Base-by-base conservation (phyloP, 2,113 vertebrate genomes). In the Sula dactylatra region DNA sequence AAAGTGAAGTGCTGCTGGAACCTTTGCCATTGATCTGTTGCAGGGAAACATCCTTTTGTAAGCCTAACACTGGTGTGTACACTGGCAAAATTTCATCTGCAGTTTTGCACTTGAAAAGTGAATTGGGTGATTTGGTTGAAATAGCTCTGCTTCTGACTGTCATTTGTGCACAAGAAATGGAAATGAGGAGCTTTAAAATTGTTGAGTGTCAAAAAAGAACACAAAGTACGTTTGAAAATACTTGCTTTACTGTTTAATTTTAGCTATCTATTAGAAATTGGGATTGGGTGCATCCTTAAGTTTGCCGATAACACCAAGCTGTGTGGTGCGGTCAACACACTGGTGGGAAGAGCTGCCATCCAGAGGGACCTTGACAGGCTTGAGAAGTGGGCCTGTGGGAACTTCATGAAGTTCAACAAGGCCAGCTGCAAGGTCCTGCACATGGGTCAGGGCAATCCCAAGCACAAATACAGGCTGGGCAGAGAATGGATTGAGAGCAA, bases 1-100 rank as follows among this genome's bases (percentile, higher is more conserved):
- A 42, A 3, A 0, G 3, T 8, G 36, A 59, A 36, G 27, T 18
- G 64, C 64, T 74, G 20, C 50, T 88, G 64, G 42, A 74, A 81
- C 22, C 55, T 73, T 45, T 81, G 72, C 29, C 40, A 1, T 1
- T 10, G 54, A 54, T 45, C 58, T 4, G 0, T 1, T n/a, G 5
- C 42, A 56, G 61, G 44, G 42, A 58, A 66, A 13, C 22, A 9
- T 32, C 20, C 73, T 52, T 14, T 50, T 34, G 38, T 19, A 12
- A 87, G 13, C 56, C n/a, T 38, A 27, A 50, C 10, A 3, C 9
- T 7, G 3, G 4, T 12, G 31, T 3, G 7, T 26, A 26, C n/a
- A 10, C 10, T n/a, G 45, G 55, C 29, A 65, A 54, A 9, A 27
- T 76, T 45, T n/a, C n/a, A n/a, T 17, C 55, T 78, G 26, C 65